Percentiles rank a stretch among this genome's conserved stretches.
These are phyloP conservation scores for Pimephales promelas DNA, from an alignment of 2,113 vertebrate genomes.

Conservation along the genomic window DNA sequence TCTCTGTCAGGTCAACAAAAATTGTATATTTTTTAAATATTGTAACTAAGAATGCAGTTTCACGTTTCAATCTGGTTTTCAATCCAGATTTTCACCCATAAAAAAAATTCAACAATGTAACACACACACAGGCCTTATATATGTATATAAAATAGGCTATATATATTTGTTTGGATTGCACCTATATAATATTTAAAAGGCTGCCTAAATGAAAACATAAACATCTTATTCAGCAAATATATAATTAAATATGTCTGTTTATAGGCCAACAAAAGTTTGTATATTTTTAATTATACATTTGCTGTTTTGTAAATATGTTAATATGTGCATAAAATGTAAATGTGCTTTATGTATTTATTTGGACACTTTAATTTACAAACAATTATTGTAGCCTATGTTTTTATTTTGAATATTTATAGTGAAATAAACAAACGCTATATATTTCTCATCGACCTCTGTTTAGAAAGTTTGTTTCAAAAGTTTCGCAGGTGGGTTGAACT, in stretches of 20 bases:
- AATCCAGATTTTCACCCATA: neutral
- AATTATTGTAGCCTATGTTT: neutral
- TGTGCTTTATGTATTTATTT: neutral
- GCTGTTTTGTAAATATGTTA: too few species aligned
- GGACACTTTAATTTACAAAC: neutral
- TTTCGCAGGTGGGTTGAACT: slow-evolving; percentile 63
- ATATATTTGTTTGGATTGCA: too few species aligned
- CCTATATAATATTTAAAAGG: too few species aligned
- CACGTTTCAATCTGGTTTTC: neutral
- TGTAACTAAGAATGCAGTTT: neutral
- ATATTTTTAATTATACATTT: too few species aligned
- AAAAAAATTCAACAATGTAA: too few species aligned
- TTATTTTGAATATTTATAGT: neutral
- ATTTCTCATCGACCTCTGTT: slow-evolving; percentile 63
- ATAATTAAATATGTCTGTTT: too few species aligned
- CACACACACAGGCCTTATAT: too few species aligned
- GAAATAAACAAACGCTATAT: neutral
- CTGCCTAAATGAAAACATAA: too few species aligned
- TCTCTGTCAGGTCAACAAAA: neutral
- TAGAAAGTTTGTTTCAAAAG: slow-evolving; percentile 54
- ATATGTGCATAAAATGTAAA: too few species aligned
- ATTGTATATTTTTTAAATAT: neutral
- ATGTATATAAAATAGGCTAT: too few species aligned
- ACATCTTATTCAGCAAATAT: too few species aligned
- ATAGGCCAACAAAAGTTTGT: too few species aligned